Conservation (phyloP, 1,140 invertebrate genomes). For the Seison nebaliae region DNA sequence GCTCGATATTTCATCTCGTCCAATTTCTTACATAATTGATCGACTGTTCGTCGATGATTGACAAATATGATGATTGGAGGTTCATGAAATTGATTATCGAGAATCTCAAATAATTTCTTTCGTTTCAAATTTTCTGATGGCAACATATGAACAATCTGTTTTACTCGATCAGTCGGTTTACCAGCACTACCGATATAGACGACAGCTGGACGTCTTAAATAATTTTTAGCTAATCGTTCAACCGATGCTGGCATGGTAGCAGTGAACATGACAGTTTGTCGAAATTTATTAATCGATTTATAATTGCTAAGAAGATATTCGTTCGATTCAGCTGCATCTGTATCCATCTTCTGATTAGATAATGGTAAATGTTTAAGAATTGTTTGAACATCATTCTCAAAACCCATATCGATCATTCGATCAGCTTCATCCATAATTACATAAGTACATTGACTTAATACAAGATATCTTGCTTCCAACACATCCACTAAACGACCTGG, state of each 20-base stretch:
- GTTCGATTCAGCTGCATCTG: constrained; percentile 74
- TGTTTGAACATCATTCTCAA: constrained; percentile 87
- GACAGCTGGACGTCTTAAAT: constrained; percentile 71
- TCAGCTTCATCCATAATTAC: constrained; percentile 51
- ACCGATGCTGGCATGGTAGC: constrained; percentile 97
- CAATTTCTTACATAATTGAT: constrained; percentile 76
- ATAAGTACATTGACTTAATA: constrained; percentile 62
- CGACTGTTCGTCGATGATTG: constrained; percentile 97
- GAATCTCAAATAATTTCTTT: constrained; percentile 34
- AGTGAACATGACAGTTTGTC: constrained; percentile 98
- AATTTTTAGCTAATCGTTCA: constrained; percentile 71
- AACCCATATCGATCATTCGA: constrained; percentile 98
- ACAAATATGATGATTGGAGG: constrained; percentile 98
- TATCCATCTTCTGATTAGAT: constrained; percentile 88
- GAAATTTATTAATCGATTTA: constrained; percentile 63
- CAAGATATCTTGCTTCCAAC: constrained; percentile 83
- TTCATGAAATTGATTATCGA: constrained; percentile 45
- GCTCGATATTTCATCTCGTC: constrained; percentile 61
- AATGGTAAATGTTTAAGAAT: constrained; percentile 96
- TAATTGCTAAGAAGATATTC: constrained; percentile 68
- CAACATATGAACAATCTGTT: constrained; percentile 88
- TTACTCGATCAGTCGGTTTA: constrained; percentile 82
- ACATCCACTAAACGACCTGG: constrained; percentile 97
- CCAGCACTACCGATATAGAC: constrained; percentile 96
- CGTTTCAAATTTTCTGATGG: constrained; percentile 61